A percentile compares a stretch with the other conserved stretches of the same genome.
Conservation (phyloP, 2,113 vertebrate genomes). For the Apodemus speciosus region DNA sequence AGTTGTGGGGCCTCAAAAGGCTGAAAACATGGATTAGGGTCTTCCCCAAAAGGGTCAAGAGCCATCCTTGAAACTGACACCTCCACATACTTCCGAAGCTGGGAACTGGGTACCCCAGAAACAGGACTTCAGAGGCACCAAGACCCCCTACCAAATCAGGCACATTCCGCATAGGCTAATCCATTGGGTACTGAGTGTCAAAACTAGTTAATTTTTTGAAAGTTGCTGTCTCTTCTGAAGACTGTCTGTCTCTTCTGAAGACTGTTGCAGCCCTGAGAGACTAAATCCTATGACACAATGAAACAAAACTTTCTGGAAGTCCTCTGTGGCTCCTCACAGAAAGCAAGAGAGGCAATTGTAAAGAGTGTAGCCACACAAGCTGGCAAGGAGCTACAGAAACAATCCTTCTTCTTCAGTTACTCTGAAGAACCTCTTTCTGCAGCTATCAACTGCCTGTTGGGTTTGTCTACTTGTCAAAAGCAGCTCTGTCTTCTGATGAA, state of each 20-base stretch:
- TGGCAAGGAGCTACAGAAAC: not conserved
- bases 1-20: slow-evolving; percentile 17
- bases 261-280: not conserved
- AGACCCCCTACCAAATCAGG: not conserved
- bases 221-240: not conserved
- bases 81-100: not conserved
- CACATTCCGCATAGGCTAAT: not conserved
- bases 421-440: not conserved
- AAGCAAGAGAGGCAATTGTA: not conserved
- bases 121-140: not conserved
- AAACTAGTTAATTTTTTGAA: not conserved
- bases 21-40: slow-evolving; percentile 8
- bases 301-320: not conserved
- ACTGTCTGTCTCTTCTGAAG: not conserved
- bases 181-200: not conserved
- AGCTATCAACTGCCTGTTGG: not conserved
- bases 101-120: not conserved
- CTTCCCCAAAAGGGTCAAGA: not conserved
- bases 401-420: not conserved
- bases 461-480: not conserved
- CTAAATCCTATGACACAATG: not conserved
- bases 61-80: not conserved
- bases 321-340: not conserved
- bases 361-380: not conserved
- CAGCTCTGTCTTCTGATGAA: not conserved